Evolutionary conservation across 2,797 vertebrate genomes (phyloP), one percentile per base, ranked within the genome.

Genomic region (Apogon talboti): DNA sequence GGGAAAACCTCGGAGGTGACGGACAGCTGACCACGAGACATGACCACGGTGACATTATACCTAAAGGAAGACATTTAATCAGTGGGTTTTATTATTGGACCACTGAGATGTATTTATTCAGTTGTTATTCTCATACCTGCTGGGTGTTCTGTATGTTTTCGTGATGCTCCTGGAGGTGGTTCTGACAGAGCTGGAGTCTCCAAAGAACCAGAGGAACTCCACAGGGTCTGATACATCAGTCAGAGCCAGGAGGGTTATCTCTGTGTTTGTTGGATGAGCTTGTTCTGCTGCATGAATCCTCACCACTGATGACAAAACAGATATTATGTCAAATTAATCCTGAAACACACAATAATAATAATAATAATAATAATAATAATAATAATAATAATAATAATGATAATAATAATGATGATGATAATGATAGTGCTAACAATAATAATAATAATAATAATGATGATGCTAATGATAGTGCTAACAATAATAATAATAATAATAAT

Each of bases 151-250:
- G 19, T 94, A 93, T 90, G 72, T 88, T 71, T 85, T 95, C 38
- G 53, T 79, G 71, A 93, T n/a, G 4, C 57, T 86, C 59, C 84
- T 93, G 3, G 79, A 89, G 10, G 78, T 55, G n/a, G 91, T 94
- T 78, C 67, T 89, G 71, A 84, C 44, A 7, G 89, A 77, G 10
- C 12, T 68, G 2, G 85, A 87, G 52, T 95, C 92, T 71, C 93
- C 94, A 69, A 95, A 95, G 76, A 86, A 40, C 95, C 95, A 96
- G 1, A 85, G 12, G 60, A 95, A 92, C 56, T 93, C 88, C 35
- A 92, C 55, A 6, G 83, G 77, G 15, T 79, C 74, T 0, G 67
- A 24, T 6, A 77, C 82, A 47, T 89, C 72, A 8, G 90, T 86
- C 59, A 90, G 46, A 46, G 90, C 94, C 53, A 71, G 28, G 33